Base-by-base conservation (phyloP, 2,113 vertebrate genomes). In the Octodon degus region DNA sequence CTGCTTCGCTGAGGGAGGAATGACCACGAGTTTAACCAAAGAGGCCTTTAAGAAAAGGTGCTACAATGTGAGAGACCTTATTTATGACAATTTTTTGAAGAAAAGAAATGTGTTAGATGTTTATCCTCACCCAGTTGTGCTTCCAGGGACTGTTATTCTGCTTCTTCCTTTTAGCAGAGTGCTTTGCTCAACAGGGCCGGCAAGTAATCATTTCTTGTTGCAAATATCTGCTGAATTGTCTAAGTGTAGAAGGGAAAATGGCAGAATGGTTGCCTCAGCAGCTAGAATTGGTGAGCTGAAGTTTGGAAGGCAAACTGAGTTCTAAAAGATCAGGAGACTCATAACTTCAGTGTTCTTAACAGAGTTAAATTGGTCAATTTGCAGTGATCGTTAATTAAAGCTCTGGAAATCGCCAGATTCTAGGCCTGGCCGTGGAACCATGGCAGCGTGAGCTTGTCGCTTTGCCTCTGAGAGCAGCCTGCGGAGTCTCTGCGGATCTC, bases 21-120 rank as follows among this genome's bases (percentile, higher is more conserved):
- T 50, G 86, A 68, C 81, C 83, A 65, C 25, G 63, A 84, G 62
- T 94, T 95, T 72, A 70, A 68, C 63, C 27, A 63, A 90, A 65
- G 47, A 76, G 25, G 32, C 77, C 68, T 93, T 72, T 68, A 85
- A 90, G 88, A 55, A 96, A 85, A 81, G 76, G 70, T 89, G 85
- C 92, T 91, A 93, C 95, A 86, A 90, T 55, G 43, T 53, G 80
- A 91, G 95, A 67, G 77, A 60, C 79, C 34, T 2, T 83, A 95
- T 74, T 93, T 97, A 65, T 90, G 89, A 62, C 62, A 37, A 94
- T 96, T 37, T 93, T 50, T 80, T 14, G 84, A 92, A 62, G 92
- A 24, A 96, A 91, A 79, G 67, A 95, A 95, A 80, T 86, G 62
- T 81, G 87, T 94, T 90, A 96, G 76, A 58, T 43, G 14, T 90